Percentiles rank a stretch among this genome's conserved stretches.
Conservation (phyloP, 2,888 invertebrate species). For the Eilema depressum region DNA sequence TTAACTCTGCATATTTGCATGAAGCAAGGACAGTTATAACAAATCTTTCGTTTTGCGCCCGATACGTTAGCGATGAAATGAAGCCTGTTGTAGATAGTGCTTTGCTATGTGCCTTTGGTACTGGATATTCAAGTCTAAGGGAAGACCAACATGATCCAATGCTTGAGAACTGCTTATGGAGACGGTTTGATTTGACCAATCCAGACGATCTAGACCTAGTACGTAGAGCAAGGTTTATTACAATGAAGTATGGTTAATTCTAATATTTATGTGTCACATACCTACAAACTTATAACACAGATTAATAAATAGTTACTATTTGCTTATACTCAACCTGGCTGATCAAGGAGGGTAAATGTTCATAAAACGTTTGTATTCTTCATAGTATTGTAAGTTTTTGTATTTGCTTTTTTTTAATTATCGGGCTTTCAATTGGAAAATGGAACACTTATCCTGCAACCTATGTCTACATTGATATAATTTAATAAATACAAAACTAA, state of each 20-base stretch:
- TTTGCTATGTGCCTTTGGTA: constrained; percentile 24
- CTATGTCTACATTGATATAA: too few relatives aligned
- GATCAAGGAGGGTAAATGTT: too few relatives aligned
- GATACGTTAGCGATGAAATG: constrained; percentile 8
- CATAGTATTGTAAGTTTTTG: too few relatives aligned
- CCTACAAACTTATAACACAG: too few relatives aligned
- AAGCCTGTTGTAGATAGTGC: constrained; percentile 3
- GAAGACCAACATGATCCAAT: neutral
- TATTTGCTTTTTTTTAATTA: too few relatives aligned
- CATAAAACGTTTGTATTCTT: too few relatives aligned
- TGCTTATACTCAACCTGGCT: too few relatives aligned
- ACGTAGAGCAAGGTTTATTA: neutral
- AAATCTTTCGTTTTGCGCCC: constrained; percentile 22
- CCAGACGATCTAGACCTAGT: neutral
- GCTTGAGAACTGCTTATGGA: constrained; percentile 10
- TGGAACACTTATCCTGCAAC: too few relatives aligned
- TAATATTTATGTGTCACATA: too few relatives aligned
- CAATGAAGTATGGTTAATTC: neutral
- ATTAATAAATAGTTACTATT: too few relatives aligned
- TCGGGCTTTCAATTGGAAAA: too few relatives aligned
- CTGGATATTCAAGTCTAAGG: neutral
- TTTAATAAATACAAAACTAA: too few relatives aligned
- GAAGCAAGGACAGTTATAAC: constrained; percentile 29
- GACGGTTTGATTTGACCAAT: constrained; percentile 17
- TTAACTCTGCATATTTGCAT: constrained; percentile 29